These are phyloP conservation scores for Oscheius sp. DNA, from an alignment of 1,140 invertebrate species.

Conservation along the genomic window DNA sequence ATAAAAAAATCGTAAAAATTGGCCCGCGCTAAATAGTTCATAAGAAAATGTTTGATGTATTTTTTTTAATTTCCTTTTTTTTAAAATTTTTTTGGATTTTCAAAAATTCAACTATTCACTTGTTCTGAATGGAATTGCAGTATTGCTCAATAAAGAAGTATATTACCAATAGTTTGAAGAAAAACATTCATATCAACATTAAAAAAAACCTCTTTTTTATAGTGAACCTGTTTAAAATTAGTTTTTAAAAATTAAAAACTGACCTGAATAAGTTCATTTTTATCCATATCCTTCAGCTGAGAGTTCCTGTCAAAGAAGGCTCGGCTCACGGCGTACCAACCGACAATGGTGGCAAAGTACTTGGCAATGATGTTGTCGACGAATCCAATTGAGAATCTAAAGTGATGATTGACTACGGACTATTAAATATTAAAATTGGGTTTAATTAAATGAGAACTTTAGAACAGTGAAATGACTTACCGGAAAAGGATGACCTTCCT, in stretches of 20 bases:
- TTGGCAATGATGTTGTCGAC: slow-evolving; percentile 93
- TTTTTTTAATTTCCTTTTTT: too few relatives aligned
- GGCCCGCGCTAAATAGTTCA: too few relatives aligned
- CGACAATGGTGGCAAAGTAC: slow-evolving; percentile 89
- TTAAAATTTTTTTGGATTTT: too few relatives aligned
- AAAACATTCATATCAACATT: background rate
- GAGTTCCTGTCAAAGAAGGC: slow-evolving; percentile 76
- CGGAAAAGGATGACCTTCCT: slow-evolving; percentile 82
- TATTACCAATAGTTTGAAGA: background rate
- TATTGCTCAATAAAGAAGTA: too few relatives aligned
- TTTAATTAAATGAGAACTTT: background rate
- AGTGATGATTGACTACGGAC: too few relatives aligned
- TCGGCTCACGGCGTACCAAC: slow-evolving; percentile 88
- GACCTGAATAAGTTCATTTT: slow-evolving; percentile 55
- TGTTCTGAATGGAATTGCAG: too few relatives aligned
- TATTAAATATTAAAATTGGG: background rate
- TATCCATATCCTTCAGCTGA: slow-evolving; percentile 42
- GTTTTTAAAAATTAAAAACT: background rate
- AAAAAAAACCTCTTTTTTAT: too few relatives aligned
- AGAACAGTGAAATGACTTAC: slow-evolving; percentile 15
- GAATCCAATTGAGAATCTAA: slow-evolving; percentile 82
- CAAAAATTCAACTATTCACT: too few relatives aligned
- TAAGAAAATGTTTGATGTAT: too few relatives aligned
- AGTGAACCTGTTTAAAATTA: too few relatives aligned
- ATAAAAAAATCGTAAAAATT: too few relatives aligned